These are phyloP conservation scores for Zaprionus obscuricornis DNA, from an alignment of 2,888 invertebrate genomes.

Conservation along the genomic window DNA sequence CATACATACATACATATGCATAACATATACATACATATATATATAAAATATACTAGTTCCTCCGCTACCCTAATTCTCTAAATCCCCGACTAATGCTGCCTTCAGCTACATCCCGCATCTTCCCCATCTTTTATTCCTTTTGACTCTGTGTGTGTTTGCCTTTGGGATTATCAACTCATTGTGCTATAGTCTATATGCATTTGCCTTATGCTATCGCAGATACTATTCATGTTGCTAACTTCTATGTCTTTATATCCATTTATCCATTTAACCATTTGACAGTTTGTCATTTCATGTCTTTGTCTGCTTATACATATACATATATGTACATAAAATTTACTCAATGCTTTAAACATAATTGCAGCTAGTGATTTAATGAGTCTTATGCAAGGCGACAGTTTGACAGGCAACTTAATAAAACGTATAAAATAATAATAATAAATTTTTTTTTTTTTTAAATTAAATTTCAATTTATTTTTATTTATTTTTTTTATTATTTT, in stretches of 20 bases:
- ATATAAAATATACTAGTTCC: too few species aligned
- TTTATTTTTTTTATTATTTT: too few species aligned
- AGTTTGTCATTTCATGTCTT: slow-evolving; percentile 33
- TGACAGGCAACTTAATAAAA: slow-evolving; percentile 1
- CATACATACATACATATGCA: slow-evolving; percentile 40
- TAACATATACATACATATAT: slow-evolving; percentile 14
- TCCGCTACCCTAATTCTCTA: slow-evolving; percentile 1
- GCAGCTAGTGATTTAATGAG: slow-evolving; percentile 42
- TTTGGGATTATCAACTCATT: slow-evolving; percentile 77
- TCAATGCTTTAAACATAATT: slow-evolving; percentile 54
- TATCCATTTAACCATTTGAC: slow-evolving; percentile 57
- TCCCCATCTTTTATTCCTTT: background rate
- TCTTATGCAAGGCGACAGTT: slow-evolving; percentile 27
- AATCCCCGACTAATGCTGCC: slow-evolving; percentile 19
- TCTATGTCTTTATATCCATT: slow-evolving; percentile 31
- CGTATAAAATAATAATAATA: too few species aligned
- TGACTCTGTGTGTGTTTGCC: slow-evolving; percentile 51
- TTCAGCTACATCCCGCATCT: background rate
- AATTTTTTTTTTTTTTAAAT: too few species aligned
- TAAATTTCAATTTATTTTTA: too few species aligned
- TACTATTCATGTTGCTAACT: background rate
- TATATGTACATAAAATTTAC: slow-evolving; percentile 40
- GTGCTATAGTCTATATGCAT: slow-evolving; percentile 39
- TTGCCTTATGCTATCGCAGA: slow-evolving; percentile 40
- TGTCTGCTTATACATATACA: slow-evolving; percentile 32